phyloP scores from a whole-genome alignment of 2,888 invertebrate species.

The Philereme transversata region DNA sequence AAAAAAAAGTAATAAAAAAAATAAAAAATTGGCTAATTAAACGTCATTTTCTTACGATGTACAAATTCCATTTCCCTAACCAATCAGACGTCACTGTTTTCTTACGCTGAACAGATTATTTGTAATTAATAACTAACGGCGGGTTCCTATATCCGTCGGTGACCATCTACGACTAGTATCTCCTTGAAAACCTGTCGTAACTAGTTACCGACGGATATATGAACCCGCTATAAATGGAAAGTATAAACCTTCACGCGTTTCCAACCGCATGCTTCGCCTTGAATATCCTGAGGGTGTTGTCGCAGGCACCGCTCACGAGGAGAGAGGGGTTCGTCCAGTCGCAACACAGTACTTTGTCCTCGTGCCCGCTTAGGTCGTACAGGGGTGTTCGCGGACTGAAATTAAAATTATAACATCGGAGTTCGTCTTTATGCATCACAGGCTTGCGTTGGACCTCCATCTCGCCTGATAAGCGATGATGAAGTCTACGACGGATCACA shows the following conservation, averaged over 20 bases:
- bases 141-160: too few species aligned
- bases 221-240: background rate
- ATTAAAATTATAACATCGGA: conserved; percentile 27
- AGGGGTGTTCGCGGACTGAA: conserved; percentile 94
- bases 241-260: conserved; percentile 45
- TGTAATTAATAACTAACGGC: conserved; percentile 7
- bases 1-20: too few species aligned
- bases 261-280: conserved; percentile 83
- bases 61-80: too few species aligned
- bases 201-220: too few species aligned
- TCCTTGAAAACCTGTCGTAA: too few species aligned
- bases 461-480: too few species aligned
- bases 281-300: conserved; percentile 95
- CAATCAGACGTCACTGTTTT: background rate
- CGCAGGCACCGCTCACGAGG: conserved; percentile 96
- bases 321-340: conserved; percentile 96
- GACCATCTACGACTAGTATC: too few species aligned
- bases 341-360: conserved; percentile 95
- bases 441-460: too few species aligned
- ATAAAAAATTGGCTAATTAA: too few species aligned
- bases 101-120: background rate
- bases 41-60: too few species aligned
- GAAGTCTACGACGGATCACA: too few species aligned
- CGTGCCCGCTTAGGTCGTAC: conserved; percentile 96
- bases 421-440: too few species aligned